Percentiles rank a stretch among this genome's conserved stretches.
These are phyloP conservation scores for Pluvianellus socialis DNA, from an alignment of 2,113 vertebrate species.

Conservation along the genomic window DNA sequence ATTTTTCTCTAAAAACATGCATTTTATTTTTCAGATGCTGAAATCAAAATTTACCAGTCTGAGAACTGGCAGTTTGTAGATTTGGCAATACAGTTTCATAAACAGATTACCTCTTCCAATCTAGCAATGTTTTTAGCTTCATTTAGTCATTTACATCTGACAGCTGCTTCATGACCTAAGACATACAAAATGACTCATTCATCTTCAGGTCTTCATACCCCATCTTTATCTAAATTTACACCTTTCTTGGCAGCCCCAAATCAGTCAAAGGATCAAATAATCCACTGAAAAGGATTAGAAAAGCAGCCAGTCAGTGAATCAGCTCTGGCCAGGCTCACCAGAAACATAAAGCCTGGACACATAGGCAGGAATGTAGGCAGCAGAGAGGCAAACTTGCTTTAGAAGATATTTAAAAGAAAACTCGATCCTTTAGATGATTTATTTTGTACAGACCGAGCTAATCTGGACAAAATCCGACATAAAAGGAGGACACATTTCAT, in stretches of 20 bases:
- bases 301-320: neutral
- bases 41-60: neutral
- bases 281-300: neutral
- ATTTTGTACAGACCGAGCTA: neutral
- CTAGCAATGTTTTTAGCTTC: neutral
- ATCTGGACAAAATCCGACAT: neutral
- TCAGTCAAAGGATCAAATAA: neutral
- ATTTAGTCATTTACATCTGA: neutral
- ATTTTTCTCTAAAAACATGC: neutral
- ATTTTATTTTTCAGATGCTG: neutral
- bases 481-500: constrained; percentile 22
- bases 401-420: neutral
- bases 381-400: neutral
- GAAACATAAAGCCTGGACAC: neutral
- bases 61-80: neutral
- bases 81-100: neutral
- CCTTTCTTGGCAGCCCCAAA: neutral
- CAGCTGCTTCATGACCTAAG: neutral
- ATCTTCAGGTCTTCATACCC: neutral
- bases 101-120: neutral
- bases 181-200: neutral
- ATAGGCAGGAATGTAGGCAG: neutral
- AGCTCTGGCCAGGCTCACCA: neutral
- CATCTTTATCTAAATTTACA: neutral
- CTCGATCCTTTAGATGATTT: neutral